Evolutionary conservation across 2,888 invertebrate genomes (phyloP), one percentile per base, ranked within the genome.

Genomic region (Trimorus sp.): DNA sequence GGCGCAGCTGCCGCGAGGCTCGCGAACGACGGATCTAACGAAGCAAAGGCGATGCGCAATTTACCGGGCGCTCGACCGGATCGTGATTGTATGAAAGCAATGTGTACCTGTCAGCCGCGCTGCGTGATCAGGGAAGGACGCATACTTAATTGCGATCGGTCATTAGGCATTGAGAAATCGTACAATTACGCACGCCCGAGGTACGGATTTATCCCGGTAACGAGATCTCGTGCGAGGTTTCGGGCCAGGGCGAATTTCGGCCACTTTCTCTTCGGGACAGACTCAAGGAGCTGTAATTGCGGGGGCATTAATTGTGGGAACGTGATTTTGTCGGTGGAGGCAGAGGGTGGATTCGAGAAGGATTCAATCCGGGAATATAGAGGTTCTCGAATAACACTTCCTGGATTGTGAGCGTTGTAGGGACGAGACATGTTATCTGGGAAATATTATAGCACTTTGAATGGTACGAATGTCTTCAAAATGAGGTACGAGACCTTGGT

Each of bases 51-150:
- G 75, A 76, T 68, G 42, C 54, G 54, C 69, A 83, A 83, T 79
- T 83, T 83, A 73, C 60, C 66, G 68, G 62, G 53, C 62, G 74
- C 51, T 63, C 74, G 56, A 58, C 66, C 66, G 45, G 26, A 79
- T 82, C 78, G 66, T 78, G 79, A 83, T 79, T 79, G 58, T 73
- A 79, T 60, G 53, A 66, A 75, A 60, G 75, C 76, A 65, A 76
- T 74, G 66, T 74, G 74, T 77, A 82, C 73, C 69, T 78, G 82
- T 77, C 81, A 77, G 26, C 49, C 54, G 40, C 42, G 12, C 60
- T 59, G 79, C 66, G 65, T 79, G 82, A 82, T 73, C 71, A 45
- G 76, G 68, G 62, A 78, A 70, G 40, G 70, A 73, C 69, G 71
- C 66, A 71, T 71, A 66, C 75, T 82, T 79, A 75, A 82, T 73